A percentile compares a stretch with the other conserved stretches of the same genome.
Conservation (phyloP, 2,113 vertebrate species). For the Gambusia holbrooki region DNA sequence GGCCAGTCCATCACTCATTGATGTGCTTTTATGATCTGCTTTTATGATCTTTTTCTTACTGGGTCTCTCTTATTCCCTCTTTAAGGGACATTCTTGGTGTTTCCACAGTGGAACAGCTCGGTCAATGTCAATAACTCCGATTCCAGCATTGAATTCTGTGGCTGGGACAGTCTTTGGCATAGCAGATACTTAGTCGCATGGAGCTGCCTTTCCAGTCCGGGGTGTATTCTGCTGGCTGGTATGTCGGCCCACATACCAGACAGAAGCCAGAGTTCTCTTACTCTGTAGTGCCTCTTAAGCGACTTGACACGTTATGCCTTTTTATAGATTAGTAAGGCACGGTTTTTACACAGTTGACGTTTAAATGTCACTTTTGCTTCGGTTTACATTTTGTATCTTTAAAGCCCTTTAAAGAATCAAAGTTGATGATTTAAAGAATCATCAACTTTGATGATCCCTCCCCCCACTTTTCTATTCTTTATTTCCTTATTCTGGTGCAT, state of each 20-base stretch:
- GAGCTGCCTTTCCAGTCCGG: slow-evolving; percentile 44
- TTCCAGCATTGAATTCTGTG: slow-evolving; percentile 60
- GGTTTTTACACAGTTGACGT: slow-evolving; percentile 23
- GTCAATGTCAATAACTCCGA: slow-evolving; percentile 61
- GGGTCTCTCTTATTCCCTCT: slow-evolving; percentile 5
- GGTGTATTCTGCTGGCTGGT: slow-evolving; percentile 50
- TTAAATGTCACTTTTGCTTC: slow-evolving; percentile 12
- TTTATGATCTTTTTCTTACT: slow-evolving; percentile 45
- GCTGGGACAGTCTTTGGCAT: slow-evolving; percentile 60
- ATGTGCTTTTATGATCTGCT: slow-evolving; percentile 69
- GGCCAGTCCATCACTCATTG: slow-evolving; percentile 41
- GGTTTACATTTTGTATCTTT: slow-evolving; percentile 10
- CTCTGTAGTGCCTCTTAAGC: slow-evolving; percentile 48
- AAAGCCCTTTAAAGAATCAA: slow-evolving; percentile 15
- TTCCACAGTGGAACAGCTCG: slow-evolving; percentile 29
- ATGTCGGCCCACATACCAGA: slow-evolving; percentile 63
- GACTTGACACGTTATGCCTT: slow-evolving; percentile 58
- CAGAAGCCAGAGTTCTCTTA: slow-evolving; percentile 53
- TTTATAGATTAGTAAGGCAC: slow-evolving; percentile 47
- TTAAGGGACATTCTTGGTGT: slow-evolving; percentile 44
- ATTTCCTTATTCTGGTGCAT: neutral
- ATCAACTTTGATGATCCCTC: neutral
- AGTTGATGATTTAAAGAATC: neutral
- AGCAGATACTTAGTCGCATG: slow-evolving; percentile 20
- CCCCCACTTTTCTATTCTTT: neutral